A percentile compares a stretch with the other conserved stretches of the same genome.
Evolutionary conservation across 2,113 vertebrate genomes (phyloP).

Genomic region (Scalopus aquaticus): DNA sequence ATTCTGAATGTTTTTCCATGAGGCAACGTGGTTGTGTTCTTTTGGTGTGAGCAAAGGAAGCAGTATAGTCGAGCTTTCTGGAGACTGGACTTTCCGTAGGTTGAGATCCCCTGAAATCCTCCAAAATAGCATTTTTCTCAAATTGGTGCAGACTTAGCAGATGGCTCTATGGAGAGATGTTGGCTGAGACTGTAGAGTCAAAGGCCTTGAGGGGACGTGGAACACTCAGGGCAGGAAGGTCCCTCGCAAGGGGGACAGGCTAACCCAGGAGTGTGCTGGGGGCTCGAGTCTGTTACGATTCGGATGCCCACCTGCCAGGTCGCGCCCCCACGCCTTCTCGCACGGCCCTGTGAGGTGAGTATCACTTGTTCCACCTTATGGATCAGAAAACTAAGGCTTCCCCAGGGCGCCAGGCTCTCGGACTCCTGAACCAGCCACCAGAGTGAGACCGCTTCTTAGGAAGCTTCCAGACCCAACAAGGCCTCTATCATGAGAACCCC

Average conservation of each 20-base stretch:
- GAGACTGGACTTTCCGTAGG: background rate
- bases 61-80: background rate
- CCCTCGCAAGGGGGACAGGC: background rate
- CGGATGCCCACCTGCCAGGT: too few relatives aligned
- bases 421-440: background rate
- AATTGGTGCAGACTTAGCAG: conserved; percentile 36
- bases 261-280: background rate
- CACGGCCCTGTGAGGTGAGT: too few relatives aligned
- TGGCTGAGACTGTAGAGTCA: background rate
- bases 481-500: rapidly evolving
- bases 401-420: background rate
- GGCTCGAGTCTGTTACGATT: too few relatives aligned
- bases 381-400: background rate
- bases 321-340: too few relatives aligned
- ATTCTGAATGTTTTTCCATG: conserved; percentile 9
- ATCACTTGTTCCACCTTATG: background rate
- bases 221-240: background rate
- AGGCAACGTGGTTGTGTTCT: background rate
- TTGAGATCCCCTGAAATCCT: background rate
- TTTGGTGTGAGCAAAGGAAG: background rate
- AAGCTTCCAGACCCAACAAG: background rate
- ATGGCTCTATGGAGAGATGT: background rate
- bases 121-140: background rate
- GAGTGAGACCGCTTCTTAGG: background rate
- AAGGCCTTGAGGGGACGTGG: background rate